A percentile compares a stretch with the other conserved stretches of the same genome.
phyloP scores from a whole-genome alignment of 1,140 invertebrate genomes.

The Chelonus insularis region DNA sequence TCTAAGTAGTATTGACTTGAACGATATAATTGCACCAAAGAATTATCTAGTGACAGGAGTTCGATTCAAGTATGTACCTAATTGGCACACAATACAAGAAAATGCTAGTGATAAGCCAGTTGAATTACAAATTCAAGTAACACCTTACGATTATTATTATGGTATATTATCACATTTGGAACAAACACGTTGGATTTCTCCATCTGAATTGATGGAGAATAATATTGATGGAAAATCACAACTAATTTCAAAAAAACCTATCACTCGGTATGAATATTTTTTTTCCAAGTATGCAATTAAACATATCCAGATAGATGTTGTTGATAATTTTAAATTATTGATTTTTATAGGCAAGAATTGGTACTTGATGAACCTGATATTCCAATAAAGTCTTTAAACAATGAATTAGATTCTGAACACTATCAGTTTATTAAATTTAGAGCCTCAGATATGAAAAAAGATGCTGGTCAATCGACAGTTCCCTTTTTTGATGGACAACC shows the following conservation, averaged over 20 bases:
- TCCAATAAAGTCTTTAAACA: not conserved
- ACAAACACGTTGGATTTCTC: not conserved
- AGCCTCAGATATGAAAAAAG: constrained; percentile 3
- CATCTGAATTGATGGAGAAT: not conserved
- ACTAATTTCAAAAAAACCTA: too few relatives aligned
- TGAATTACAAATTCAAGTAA: not conserved
- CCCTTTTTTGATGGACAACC: not conserved
- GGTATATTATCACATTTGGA: not conserved
- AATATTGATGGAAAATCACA: too few relatives aligned
- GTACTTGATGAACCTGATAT: not conserved
- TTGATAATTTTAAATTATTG: too few relatives aligned
- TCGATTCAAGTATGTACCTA: not conserved
- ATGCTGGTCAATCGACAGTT: not conserved
- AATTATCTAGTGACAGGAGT: not conserved
- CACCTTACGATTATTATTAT: not conserved
- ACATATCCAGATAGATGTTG: too few relatives aligned
- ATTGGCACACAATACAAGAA: not conserved
- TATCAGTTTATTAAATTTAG: not conserved
- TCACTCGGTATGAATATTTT: too few relatives aligned
- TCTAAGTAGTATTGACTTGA: not conserved
- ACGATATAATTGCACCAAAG: not conserved
- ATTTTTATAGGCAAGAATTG: not conserved
- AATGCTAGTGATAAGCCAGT: not conserved
- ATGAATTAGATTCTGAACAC: too few relatives aligned
- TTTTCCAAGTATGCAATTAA: too few relatives aligned